Conservation (phyloP, 1,140 invertebrate species). For the Aphelenchoides fujianensis region DNA sequence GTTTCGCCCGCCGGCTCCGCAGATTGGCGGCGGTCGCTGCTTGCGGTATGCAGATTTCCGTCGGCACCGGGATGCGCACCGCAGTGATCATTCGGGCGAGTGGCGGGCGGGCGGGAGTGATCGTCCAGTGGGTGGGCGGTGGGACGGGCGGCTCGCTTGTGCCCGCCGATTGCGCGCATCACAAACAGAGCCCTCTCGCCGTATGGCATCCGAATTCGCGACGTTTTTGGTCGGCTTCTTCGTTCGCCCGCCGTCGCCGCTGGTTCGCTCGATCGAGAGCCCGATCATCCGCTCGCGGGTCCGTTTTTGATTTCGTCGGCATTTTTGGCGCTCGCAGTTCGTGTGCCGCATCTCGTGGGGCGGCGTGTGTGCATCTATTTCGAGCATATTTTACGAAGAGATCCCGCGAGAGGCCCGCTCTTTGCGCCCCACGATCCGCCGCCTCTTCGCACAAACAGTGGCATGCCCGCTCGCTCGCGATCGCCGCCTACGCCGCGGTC, state of each 20-base stretch:
- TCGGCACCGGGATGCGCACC: too few relatives aligned
- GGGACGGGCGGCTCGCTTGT: background rate
- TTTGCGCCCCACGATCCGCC: background rate
- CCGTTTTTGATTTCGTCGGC: background rate
- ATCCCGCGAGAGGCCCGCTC: background rate
- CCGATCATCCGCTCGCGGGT: background rate
- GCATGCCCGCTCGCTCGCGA: background rate
- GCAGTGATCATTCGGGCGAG: background rate
- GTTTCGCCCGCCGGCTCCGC: too few relatives aligned
- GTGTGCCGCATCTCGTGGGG: background rate
- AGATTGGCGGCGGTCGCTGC: too few relatives aligned
- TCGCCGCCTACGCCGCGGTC: too few relatives aligned
- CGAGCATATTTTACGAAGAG: constrained; percentile 2
- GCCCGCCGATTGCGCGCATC: background rate
- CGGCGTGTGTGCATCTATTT: background rate
- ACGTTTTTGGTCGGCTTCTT: too few relatives aligned
- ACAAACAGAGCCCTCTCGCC: background rate
- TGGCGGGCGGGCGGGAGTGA: too few relatives aligned
- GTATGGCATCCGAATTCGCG: background rate
- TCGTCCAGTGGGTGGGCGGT: too few relatives aligned
- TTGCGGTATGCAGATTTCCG: background rate
- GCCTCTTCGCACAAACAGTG: background rate
- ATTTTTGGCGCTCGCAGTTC: background rate
- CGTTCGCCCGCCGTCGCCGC: background rate
- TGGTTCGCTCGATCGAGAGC: background rate